Conservation (phyloP, 2,888 invertebrate genomes). For the Acrobasis repandana region DNA sequence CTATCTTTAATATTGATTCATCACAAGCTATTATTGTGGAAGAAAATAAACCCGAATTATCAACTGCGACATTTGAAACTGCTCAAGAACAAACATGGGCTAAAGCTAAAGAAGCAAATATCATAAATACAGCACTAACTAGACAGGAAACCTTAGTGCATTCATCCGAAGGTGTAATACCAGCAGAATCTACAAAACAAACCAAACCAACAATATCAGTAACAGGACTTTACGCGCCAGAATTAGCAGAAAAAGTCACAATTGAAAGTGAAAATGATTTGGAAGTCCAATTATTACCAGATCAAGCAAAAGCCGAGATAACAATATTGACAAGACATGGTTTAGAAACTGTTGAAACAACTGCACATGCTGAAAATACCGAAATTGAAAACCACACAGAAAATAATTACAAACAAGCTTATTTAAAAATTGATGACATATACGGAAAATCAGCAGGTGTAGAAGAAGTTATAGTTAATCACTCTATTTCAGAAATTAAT, state of each 20-base stretch:
- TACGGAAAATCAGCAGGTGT: slow-evolving; percentile 69
- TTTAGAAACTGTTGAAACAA: slow-evolving; percentile 79
- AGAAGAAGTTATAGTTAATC: slow-evolving; percentile 62
- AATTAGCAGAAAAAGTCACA: slow-evolving; percentile 79
- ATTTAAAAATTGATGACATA: slow-evolving; percentile 59
- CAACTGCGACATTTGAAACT: slow-evolving; percentile 59
- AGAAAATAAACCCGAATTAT: slow-evolving; percentile 74
- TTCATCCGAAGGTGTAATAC: slow-evolving; percentile 59
- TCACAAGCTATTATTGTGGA: slow-evolving; percentile 77
- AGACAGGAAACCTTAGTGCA: slow-evolving; percentile 81
- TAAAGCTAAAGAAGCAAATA: slow-evolving; percentile 62
- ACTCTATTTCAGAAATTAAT: slow-evolving; percentile 54
- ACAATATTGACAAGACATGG: slow-evolving; percentile 72
- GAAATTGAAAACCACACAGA: slow-evolving; percentile 64
- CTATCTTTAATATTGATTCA: slow-evolving; percentile 52
- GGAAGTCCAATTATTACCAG: slow-evolving; percentile 57
- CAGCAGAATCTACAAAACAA: slow-evolving; percentile 48
- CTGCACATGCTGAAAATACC: slow-evolving; percentile 80
- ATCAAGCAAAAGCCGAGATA: slow-evolving; percentile 65
- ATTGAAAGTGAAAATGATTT: slow-evolving; percentile 84
- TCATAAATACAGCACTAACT: slow-evolving; percentile 82
- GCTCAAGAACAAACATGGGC: slow-evolving; percentile 44
- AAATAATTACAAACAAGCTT: slow-evolving; percentile 55
- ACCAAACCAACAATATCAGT: slow-evolving; percentile 70
- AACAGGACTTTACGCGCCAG: slow-evolving; percentile 80